Conservation (phyloP, 2,797 vertebrate genomes). For the Moxostoma hubbsi region DNA sequence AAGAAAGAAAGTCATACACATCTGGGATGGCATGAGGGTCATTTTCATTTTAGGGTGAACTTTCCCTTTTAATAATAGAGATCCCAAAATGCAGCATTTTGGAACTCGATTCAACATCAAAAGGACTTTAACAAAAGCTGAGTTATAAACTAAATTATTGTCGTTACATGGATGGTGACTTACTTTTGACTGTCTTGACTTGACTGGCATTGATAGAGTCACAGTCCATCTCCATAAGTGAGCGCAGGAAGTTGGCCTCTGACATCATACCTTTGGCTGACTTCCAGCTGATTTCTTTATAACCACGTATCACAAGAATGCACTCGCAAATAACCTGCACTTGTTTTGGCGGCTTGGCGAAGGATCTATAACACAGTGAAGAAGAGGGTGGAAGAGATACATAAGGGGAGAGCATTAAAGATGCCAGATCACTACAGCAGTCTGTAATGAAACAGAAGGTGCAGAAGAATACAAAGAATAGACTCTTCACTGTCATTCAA, state of each 20-base stretch:
- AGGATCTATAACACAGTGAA: slow-evolving; percentile 80
- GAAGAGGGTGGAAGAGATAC: not conserved
- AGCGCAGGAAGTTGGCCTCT: slow-evolving; percentile 90
- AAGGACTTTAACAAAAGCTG: not conserved
- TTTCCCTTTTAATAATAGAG: too few species aligned
- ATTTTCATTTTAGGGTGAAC: too few species aligned
- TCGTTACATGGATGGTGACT: slow-evolving; percentile 25
- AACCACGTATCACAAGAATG: slow-evolving; percentile 91
- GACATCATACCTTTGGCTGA: slow-evolving; percentile 96
- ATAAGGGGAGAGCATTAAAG: not conserved
- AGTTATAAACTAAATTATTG: not conserved
- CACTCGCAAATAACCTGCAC: slow-evolving; percentile 95
- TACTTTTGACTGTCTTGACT: slow-evolving; percentile 89
- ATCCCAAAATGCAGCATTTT: too few species aligned
- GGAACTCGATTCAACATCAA: too few species aligned
- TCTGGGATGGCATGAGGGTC: too few species aligned
- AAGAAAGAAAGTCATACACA: too few species aligned
- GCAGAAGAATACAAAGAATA: not conserved
- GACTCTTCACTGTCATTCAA: not conserved
- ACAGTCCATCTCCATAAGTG: slow-evolving; percentile 92
- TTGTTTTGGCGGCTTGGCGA: slow-evolving; percentile 93
- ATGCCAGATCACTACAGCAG: not conserved
- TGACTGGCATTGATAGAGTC: slow-evolving; percentile 82
- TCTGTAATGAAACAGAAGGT: not conserved
- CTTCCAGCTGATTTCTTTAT: slow-evolving; percentile 94